Evolutionary conservation across 2,113 vertebrate species (phyloP).

Genomic region (Fulica atra): DNA sequence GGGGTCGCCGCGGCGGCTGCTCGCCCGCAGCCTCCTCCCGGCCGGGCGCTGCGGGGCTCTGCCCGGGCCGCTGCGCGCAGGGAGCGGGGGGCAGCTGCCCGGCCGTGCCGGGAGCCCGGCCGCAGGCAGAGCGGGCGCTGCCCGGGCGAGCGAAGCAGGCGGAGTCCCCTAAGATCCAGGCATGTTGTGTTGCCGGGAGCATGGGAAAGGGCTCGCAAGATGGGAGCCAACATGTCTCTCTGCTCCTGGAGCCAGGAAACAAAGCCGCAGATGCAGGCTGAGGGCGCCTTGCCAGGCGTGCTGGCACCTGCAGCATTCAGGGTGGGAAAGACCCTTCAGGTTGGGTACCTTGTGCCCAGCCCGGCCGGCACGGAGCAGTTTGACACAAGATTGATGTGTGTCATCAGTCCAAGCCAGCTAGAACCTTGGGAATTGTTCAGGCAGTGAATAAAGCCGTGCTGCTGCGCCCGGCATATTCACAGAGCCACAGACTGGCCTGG

Average conservation of each 20-base stretch:
- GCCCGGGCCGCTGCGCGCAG: no score
- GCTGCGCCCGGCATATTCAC: neutral
- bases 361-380: fast-evolving
- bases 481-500: no score
- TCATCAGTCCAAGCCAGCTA: neutral
- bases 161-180: fast-evolving
- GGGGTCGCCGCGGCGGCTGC: neutral
- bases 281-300: fast-evolving
- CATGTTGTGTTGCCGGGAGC: neutral
- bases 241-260: neutral
- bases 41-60: neutral
- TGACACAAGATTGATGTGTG: fast-evolving
- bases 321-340: neutral
- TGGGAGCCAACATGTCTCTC: neutral
- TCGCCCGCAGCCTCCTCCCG: neutral
- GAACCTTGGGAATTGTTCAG: neutral
- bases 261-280: no score
- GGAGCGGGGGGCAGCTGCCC: no score
- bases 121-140: neutral
- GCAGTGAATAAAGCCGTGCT: neutral
- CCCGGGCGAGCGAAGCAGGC: fast-evolving
- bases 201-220: neutral
- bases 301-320: neutral
- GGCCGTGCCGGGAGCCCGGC: fast-evolving
- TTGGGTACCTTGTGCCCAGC: fast-evolving